Percentiles rank a stretch among this genome's conserved stretches.
Conservation (phyloP, 2,888 invertebrate species). For the Danaus chrysippus region DNA sequence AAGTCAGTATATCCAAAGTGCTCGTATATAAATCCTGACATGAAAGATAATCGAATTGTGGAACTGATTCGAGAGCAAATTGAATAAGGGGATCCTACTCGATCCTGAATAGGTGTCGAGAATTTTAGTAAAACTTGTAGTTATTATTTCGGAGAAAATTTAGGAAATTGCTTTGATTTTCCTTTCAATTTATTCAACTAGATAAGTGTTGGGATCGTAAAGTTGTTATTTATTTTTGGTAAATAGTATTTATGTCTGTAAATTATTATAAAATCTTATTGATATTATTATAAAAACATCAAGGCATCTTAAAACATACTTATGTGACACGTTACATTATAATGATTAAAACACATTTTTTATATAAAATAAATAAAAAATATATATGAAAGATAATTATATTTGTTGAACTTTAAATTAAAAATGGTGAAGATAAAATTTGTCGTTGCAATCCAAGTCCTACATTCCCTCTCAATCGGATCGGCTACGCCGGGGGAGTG, state of each 20-base stretch:
- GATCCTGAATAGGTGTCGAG: conserved; percentile 10
- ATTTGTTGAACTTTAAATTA: not conserved
- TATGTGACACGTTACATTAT: too few species aligned
- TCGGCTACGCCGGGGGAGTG: conserved; percentile 47
- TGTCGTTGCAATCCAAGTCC: conserved; percentile 10
- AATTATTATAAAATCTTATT: too few species aligned
- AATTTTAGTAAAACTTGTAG: conserved; percentile 5
- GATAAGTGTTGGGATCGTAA: not conserved
- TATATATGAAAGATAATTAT: not conserved
- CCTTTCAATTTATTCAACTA: not conserved
- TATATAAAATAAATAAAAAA: not conserved
- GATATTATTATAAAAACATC: too few species aligned
- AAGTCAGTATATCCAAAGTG: conserved; percentile 44
- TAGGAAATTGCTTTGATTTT: not conserved
- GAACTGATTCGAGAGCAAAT: conserved; percentile 76
- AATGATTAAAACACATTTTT: not conserved
- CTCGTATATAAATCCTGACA: conserved; percentile 69
- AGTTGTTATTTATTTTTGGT: not conserved
- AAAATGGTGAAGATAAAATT: not conserved
- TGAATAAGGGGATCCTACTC: conserved; percentile 64
- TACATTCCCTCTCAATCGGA: conserved; percentile 20
- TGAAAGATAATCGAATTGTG: conserved; percentile 74
- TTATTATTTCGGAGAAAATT: conserved; percentile 1
- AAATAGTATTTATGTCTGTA: too few species aligned
- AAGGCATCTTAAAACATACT: too few species aligned